A percentile compares a stretch with the other conserved stretches of the same genome.
Conservation (phyloP, 2,888 invertebrate genomes). For the Hypena proboscidalis region DNA sequence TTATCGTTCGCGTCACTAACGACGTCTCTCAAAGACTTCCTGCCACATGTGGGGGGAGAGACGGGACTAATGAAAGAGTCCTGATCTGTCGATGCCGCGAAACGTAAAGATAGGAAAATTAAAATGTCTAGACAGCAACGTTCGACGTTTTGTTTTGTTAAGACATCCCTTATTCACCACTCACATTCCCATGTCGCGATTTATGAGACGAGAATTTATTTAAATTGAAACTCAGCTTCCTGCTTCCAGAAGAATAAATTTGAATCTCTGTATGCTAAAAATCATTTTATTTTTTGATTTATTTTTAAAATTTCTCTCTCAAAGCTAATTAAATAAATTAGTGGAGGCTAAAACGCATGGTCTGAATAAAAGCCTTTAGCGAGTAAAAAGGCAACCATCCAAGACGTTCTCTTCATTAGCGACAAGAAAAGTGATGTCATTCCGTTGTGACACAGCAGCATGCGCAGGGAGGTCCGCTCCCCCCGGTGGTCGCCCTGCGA, state of each 20-base stretch:
- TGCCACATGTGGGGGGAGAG: conserved; percentile 65
- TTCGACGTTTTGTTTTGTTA: conserved; percentile 67
- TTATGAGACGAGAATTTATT: conserved; percentile 56
- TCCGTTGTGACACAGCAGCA: conserved; percentile 78
- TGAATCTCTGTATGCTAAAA: conserved; percentile 31
- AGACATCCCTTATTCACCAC: conserved; percentile 48
- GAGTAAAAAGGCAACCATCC: conserved; percentile 68
- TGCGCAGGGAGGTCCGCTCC: conserved; percentile 70
- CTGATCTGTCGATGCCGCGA: conserved; percentile 70
- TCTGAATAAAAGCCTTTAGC: conserved; percentile 58
- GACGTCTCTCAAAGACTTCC: conserved; percentile 77
- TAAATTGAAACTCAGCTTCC: conserved; percentile 47
- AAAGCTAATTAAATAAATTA: conserved; percentile 61
- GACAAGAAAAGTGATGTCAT: conserved; percentile 85
- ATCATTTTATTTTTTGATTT: conserved; percentile 28
- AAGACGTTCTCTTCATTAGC: conserved; percentile 84
- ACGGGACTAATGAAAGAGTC: conserved; percentile 73
- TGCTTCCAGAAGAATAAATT: conserved; percentile 45
- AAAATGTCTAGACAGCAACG: conserved; percentile 81
- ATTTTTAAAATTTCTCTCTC: conserved; percentile 20
- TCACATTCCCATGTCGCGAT: conserved; percentile 46
- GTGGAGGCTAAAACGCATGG: conserved; percentile 54
- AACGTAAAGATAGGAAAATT: conserved; percentile 81
- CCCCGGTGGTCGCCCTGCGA: conserved; percentile 75
- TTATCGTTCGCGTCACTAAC: conserved; percentile 68